Percentiles rank a stretch among this genome's conserved stretches.
Conservation (phyloP, 1,140 invertebrate species). For the Polypedilum vanderplanki region DNA sequence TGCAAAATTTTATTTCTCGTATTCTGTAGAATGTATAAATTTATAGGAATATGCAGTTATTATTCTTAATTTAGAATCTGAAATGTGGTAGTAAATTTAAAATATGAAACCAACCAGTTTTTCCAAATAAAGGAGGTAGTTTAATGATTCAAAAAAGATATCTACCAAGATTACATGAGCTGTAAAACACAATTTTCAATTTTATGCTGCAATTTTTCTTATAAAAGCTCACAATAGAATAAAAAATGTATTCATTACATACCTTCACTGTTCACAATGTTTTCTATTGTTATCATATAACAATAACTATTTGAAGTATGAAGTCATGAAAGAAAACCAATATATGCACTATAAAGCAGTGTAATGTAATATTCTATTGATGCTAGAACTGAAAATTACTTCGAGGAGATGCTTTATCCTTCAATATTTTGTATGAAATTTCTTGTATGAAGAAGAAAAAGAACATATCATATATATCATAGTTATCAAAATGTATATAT, state of each 20-base stretch:
- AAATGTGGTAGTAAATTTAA: background rate
- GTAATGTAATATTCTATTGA: conserved; percentile 1
- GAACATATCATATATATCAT: too few species aligned
- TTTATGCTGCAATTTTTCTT: background rate
- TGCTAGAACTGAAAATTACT: background rate
- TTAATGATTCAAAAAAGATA: too few species aligned
- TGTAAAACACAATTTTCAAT: background rate
- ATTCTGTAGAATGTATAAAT: background rate
- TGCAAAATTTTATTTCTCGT: background rate
- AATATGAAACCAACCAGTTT: too few species aligned
- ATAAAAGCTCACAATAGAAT: background rate
- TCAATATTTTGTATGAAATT: too few species aligned
- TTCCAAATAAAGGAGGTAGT: too few species aligned
- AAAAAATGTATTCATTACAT: background rate
- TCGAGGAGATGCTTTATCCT: too few species aligned
- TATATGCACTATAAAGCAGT: background rate
- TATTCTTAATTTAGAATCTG: background rate
- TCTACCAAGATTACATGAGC: too few species aligned
- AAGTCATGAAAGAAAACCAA: background rate
- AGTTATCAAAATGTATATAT: too few species aligned
- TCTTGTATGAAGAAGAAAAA: too few species aligned
- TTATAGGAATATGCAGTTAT: background rate
- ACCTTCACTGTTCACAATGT: background rate
- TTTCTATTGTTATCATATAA: background rate
- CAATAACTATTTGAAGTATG: background rate